Evolutionary conservation across 2,888 invertebrate genomes (phyloP).

Genomic region (Mamestra brassicae): DNA sequence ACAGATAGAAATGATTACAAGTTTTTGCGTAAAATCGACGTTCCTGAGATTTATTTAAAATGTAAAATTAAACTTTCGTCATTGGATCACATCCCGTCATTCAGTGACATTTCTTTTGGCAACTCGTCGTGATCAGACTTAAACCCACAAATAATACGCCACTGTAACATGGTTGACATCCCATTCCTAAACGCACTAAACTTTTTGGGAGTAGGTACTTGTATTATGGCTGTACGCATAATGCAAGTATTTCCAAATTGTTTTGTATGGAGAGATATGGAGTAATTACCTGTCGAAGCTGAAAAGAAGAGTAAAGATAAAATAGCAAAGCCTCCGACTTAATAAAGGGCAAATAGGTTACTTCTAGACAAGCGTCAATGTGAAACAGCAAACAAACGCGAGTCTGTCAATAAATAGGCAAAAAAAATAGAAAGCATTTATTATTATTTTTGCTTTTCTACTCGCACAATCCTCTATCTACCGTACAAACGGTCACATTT

Average conservation of each 20-base stretch:
- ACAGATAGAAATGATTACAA: neutral
- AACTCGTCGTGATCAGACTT: neutral
- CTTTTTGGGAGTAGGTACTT: too few species aligned
- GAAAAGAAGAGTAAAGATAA: too few species aligned
- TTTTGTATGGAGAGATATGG: too few species aligned
- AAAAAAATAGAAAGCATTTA: neutral
- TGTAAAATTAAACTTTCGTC: constrained; percentile 2
- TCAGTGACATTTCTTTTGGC: neutral
- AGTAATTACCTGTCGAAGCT: too few species aligned
- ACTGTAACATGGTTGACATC: neutral
- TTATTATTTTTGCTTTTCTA: neutral
- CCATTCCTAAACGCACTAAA: too few species aligned
- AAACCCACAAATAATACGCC: neutral
- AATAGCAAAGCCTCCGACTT: too few species aligned
- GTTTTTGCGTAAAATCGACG: neutral
- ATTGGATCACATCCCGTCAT: constrained; percentile 8
- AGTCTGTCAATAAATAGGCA: neutral
- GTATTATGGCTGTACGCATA: too few species aligned
- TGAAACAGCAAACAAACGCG: neutral
- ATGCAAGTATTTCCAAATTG: too few species aligned
- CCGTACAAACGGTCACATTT: constrained; percentile 9
- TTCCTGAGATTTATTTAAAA: neutral
- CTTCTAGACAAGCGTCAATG: too few species aligned
- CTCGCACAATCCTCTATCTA: constrained; percentile 5
- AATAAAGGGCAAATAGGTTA: too few species aligned